Percentiles rank a stretch among this genome's conserved stretches.
Conservation (phyloP, 2,888 invertebrate genomes). For the Caenorhabditis macrosperma region DNA sequence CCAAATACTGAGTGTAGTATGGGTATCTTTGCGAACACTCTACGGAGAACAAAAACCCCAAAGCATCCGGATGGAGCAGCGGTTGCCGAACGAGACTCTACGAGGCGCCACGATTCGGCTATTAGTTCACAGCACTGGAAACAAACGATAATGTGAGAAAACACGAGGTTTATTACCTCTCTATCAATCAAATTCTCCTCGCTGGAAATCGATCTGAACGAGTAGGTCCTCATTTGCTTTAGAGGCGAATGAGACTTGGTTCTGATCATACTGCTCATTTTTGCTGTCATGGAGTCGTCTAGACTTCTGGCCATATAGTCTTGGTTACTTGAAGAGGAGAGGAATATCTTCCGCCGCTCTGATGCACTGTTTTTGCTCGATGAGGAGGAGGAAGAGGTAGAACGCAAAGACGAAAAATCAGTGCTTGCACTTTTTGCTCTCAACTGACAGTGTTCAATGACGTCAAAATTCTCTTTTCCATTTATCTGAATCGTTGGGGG, state of each 20-base stretch:
- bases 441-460: constrained; percentile 42
- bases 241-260: constrained; percentile 69
- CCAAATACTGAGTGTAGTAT: constrained; percentile 59
- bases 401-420: constrained; percentile 36
- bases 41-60: constrained; percentile 68
- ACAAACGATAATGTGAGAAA: not conserved
- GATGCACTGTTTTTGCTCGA: constrained; percentile 37
- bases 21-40: constrained; percentile 70
- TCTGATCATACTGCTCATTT: constrained; percentile 67
- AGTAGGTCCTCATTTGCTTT: constrained; percentile 73
- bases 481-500: constrained; percentile 64
- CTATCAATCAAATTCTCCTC: constrained; percentile 70
- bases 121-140: constrained; percentile 62
- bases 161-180: constrained; percentile 24
- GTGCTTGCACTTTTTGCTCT: constrained; percentile 56
- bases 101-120: constrained; percentile 56
- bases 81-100: constrained; percentile 41
- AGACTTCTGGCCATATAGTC: constrained; percentile 56
- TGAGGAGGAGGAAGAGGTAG: not conserved
- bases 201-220: constrained; percentile 64
- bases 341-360: constrained; percentile 48
- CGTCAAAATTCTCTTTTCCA: constrained; percentile 58
- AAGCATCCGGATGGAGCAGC: constrained; percentile 51
- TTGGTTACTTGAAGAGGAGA: constrained; percentile 43
- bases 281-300: constrained; percentile 62